A percentile compares a stretch with the other conserved stretches of the same genome.
Conservation (phyloP, 2,797 vertebrate species). For the Liparis tanakae region DNA sequence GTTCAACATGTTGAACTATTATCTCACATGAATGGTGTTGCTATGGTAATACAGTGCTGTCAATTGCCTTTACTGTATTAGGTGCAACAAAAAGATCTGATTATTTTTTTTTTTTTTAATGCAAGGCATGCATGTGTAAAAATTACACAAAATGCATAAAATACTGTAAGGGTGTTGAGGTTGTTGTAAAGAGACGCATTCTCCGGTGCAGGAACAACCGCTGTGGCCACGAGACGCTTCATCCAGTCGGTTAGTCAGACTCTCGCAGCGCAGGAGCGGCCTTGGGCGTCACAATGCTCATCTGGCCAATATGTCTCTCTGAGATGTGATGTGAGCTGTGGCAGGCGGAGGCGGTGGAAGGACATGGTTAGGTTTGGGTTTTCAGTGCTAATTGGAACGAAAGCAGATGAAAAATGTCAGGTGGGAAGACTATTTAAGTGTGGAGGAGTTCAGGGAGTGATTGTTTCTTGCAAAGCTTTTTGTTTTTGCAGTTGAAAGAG, state of each 20-base stretch:
- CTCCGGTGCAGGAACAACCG: slow-evolving; percentile 25
- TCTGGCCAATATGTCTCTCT: slow-evolving; percentile 51
- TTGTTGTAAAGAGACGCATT: slow-evolving; percentile 22
- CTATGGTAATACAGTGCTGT: slow-evolving; percentile 71
- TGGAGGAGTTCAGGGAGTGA: slow-evolving; percentile 2
- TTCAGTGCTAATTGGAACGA: slow-evolving; percentile 7
- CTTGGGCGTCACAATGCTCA: slow-evolving; percentile 61
- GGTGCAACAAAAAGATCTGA: slow-evolving; percentile 26
- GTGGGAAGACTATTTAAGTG: slow-evolving; percentile 12
- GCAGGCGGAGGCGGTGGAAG: slow-evolving; percentile 34
- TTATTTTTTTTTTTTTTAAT: slow-evolving; percentile 35
- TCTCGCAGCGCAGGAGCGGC: slow-evolving; percentile 41
- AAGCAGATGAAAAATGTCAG: slow-evolving; percentile 6
- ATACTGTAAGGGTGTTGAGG: neutral
- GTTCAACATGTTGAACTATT: slow-evolving; percentile 31
- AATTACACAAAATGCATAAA: neutral
- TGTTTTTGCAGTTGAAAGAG: slow-evolving; percentile 9
- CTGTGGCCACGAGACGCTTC: slow-evolving; percentile 38
- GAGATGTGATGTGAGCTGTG: slow-evolving; percentile 50
- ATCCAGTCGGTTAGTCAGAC: slow-evolving; percentile 46
- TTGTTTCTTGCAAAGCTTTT: slow-evolving; percentile 17
- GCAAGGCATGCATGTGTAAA: neutral
- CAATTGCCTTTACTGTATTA: slow-evolving; percentile 51
- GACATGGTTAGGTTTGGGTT: slow-evolving; percentile 22
- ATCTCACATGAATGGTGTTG: slow-evolving; percentile 68